phyloP scores from a whole-genome alignment of 1,140 invertebrate species.

The Camponotus pennsylvanicus region DNA sequence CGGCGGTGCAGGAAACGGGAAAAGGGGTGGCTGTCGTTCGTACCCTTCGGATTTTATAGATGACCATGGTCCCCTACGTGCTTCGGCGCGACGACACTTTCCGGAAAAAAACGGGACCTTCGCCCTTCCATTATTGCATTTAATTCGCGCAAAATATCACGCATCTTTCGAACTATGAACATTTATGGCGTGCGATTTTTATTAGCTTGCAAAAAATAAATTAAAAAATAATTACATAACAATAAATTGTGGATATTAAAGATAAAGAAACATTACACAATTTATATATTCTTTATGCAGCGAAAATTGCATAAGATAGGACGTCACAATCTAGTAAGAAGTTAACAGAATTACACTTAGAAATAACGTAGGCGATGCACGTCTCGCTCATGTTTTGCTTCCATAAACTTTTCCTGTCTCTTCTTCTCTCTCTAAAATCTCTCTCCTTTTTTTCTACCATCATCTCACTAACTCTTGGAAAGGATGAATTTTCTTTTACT shows the following conservation, averaged over 20 bases:
- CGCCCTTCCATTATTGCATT: constrained; percentile 5
- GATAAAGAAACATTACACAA: not conserved
- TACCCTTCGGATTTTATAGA: constrained; percentile 79
- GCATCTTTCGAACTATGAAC: not conserved
- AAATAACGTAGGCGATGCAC: constrained; percentile 77
- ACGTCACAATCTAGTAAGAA: constrained; percentile 68
- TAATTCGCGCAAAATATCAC: constrained; percentile 63
- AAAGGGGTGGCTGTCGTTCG: constrained; percentile 73
- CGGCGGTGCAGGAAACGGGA: constrained; percentile 60
- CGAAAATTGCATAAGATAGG: constrained; percentile 3
- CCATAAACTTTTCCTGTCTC: constrained; percentile 37
- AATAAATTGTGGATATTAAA: not conserved
- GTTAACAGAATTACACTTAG: constrained; percentile 50
- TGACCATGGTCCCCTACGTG: constrained; percentile 74
- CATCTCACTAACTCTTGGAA: constrained; percentile 38
- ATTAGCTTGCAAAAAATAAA: not conserved
- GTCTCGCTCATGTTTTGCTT: constrained; percentile 78
- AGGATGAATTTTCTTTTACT: constrained; percentile 29
- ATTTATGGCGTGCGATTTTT: not conserved
- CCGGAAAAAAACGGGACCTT: constrained; percentile 53
- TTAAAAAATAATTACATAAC: not conserved
- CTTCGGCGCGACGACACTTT: constrained; percentile 64
- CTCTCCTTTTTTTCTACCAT: not conserved
- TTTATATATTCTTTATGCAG: not conserved
- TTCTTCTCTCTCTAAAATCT: not conserved